phyloP scores from a whole-genome alignment of 1,140 invertebrate genomes.

The Drosophila simulans region DNA sequence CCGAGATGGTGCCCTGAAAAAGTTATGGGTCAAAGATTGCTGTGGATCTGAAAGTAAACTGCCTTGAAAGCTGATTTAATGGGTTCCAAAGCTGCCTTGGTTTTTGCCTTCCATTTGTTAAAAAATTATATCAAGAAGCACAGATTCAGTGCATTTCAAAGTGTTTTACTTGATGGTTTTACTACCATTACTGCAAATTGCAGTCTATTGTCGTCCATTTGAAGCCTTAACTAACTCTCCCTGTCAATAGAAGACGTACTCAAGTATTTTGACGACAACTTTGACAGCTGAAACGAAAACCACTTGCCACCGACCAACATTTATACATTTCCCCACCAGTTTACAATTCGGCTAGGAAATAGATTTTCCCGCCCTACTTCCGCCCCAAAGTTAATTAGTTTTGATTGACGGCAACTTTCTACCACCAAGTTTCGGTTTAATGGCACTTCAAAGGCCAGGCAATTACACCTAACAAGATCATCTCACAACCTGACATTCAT shows the following conservation, averaged over 20 bases:
- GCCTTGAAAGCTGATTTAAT: constrained; percentile 11
- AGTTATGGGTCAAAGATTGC: constrained; percentile 32
- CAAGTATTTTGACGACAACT: constrained; percentile 23
- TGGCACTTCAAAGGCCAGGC: constrained; percentile 17
- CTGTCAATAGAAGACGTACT: constrained; percentile 14
- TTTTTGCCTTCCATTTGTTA: neutral
- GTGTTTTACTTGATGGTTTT: neutral
- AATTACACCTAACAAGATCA: constrained; percentile 51
- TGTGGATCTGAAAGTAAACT: constrained; percentile 1
- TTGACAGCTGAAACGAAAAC: constrained; percentile 17
- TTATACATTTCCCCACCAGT: neutral
- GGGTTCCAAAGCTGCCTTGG: neutral
- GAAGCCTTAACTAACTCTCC: neutral
- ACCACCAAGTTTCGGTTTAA: constrained; percentile 19
- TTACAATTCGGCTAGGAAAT: neutral
- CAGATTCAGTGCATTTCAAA: neutral
- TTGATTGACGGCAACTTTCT: constrained; percentile 41
- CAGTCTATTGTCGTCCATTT: neutral
- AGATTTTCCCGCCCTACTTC: neutral
- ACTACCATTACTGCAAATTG: neutral
- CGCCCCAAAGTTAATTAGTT: constrained; percentile 23
- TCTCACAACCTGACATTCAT: constrained; percentile 56
- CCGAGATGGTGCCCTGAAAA: constrained; percentile 7
- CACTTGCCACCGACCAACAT: neutral
- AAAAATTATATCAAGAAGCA: neutral